Percentiles rank a stretch among this genome's conserved stretches.
Evolutionary conservation across 2,113 vertebrate genomes (phyloP).

Genomic region (Cochlearius cochlearius): DNA sequence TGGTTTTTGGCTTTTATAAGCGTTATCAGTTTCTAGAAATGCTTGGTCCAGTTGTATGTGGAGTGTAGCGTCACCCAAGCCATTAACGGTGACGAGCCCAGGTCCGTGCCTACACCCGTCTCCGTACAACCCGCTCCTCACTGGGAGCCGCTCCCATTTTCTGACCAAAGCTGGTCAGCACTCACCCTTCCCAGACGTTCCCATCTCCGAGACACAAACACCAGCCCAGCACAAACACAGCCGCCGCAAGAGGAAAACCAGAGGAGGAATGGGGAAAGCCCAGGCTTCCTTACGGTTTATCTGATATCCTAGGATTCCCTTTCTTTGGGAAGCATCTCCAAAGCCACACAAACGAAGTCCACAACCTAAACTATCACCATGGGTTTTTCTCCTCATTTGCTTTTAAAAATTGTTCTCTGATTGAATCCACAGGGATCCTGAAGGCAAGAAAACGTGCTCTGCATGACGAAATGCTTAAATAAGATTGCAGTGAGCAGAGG

Average conservation of each 20-base stretch:
- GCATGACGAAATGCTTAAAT: slow-evolving; percentile 17
- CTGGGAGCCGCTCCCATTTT: not conserved
- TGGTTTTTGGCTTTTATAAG: not conserved
- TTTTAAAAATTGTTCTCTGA: slow-evolving; percentile 62
- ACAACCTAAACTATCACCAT: not conserved
- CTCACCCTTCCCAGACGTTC: not conserved
- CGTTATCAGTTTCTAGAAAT: not conserved
- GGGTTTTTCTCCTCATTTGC: not conserved
- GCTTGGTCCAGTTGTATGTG: not conserved
- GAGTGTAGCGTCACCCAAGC: not conserved
- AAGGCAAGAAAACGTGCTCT: slow-evolving; percentile 11
- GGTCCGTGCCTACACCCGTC: not conserved
- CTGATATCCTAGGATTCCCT: not conserved
- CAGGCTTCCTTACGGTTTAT: not conserved
- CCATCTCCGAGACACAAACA: not conserved
- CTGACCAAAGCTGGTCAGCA: not conserved
- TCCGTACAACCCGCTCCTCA: not conserved
- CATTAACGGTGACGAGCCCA: not conserved
- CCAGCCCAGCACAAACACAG: not conserved
- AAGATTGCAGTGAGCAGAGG: not conserved
- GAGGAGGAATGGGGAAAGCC: not conserved
- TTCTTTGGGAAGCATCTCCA: not conserved
- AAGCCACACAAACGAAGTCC: slow-evolving; percentile 8
- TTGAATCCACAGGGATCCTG: slow-evolving; percentile 45
- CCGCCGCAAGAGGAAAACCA: not conserved